Evolutionary conservation across 2,888 invertebrate genomes (phyloP), one percentile per base, ranked within the genome.

Genomic region (Chaetoderma sp.): DNA sequence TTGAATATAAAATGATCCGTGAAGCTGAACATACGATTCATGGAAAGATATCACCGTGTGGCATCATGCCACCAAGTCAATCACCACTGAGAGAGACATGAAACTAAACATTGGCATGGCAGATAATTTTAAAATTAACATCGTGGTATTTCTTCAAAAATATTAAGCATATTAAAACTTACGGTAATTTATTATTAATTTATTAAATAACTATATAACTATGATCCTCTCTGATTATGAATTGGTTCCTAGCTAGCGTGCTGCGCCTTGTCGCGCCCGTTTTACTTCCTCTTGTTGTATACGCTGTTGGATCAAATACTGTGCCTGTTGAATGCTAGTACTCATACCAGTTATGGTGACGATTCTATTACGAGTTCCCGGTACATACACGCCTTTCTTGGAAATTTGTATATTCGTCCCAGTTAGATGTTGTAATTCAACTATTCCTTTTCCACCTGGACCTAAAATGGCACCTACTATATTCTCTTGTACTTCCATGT

Each of bases 371-470:
- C 96, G 93, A 78, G 96, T 97, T 88, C 96, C 96, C 77, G 97
- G 96, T 83, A 95, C 94, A 90, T 95, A 97, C 85, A 94, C 94
- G 87, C 96, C 96, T 90, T 97, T 97, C 91, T 97, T 97, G 80
- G 96, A 96, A 89, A 98, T 97, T 90, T 97, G 96, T 89, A 98
- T 96, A 90, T 94, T 96, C 88, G 97, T 96, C 88, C 96, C 96
- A 86, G 95, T 96, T 89, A 93, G 91, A 89, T 96, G 95, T 90
- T 97, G 97, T 88, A 98, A 95, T 90, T 98, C 97, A 84, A 96
- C 94, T 87, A 98, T 91, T 88, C 95, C 94, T 88, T 95, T 93
- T 75, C 97, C 98, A 86, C 95, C 96, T 78, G 96, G 96, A 90
- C 95, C 98, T 88, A 98, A 91, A 85, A 98, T 96, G 86, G 96